Evolutionary conservation across 2,113 vertebrate species (phyloP), one percentile per base, ranked within the genome.

Genomic region (Heloderma charlesbogerti): DNA sequence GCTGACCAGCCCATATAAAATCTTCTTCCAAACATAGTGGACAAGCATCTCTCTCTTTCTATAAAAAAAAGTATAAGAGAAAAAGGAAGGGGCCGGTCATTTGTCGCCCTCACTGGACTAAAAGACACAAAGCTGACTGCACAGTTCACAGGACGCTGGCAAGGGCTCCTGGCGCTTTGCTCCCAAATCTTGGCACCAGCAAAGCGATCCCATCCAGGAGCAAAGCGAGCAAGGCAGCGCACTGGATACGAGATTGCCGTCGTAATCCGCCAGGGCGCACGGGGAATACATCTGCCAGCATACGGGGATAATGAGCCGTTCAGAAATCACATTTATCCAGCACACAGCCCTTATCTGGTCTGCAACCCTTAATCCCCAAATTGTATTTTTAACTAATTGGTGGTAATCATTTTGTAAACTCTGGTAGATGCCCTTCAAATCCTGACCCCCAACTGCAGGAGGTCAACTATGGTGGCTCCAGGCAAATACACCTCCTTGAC

Each of bases 301-400:
- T 79, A 66, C 74, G 16, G 54, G 74, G 74, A 88, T 88, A 88
- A 88, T 88, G 74, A 88, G n/a, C 54, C 27, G 16, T 67, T 88
- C 57, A 66, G 63, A 66, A 78, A 79, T 66, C 37, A 54, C 45
- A 79, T 79, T 88, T 79, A 88, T 79, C 74, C 74, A 66, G 60
- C 48, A 16, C 1, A 8, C 74, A 48, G 37, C 29, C 40, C 87
- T 88, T 88, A 88, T 88, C 87, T 78, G 37, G 87, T 88, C 45
- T 40, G 69, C 75, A 34, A 75, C 57, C 40, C 40, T 88, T 88
- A 88, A 88, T 88, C 87, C 87, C 27, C 9, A 51, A 79, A 88
- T 63, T 43, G 75, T 79, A 66, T 66, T 67, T 88, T 45, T 79
- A 79, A 79, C 87, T 88, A 88, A 88, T 88, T 88, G 87, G 74